Evolutionary conservation across 2,888 invertebrate genomes (phyloP), one percentile per base, ranked within the genome.

Genomic region (Falcaria lacertinaria): DNA sequence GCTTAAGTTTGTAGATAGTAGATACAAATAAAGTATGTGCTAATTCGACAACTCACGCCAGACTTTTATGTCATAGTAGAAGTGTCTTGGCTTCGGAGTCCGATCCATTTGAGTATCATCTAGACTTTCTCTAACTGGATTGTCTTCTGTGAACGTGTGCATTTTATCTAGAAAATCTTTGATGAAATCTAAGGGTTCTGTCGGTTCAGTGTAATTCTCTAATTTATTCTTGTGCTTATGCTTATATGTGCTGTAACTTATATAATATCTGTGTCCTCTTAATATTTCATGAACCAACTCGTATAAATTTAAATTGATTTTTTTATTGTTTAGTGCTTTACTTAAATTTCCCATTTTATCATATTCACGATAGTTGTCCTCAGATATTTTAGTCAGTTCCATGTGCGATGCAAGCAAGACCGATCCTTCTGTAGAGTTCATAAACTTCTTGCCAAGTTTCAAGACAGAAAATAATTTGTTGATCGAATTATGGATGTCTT

Each of bases 391-490:
- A 16, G 54, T 60, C 25, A 73, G 54, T 42, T 67, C 53, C 34
- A 52, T 54, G 46, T 71, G 65, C 57, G 72, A 66, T 17, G 45
- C 48, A 25, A 69, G 39, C 14, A 74, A 46, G 2, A 47, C 42
- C 41, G 58, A 50, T 25, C 52, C 45, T 50, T 64, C 59, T 1
- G 47, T 17, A 33, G 45, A 46, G 25, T 45, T 41, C 13, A 43
- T 42, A 41, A 70, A 60, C 6, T 47, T 48, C 13, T 54, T 35
- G 8, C 52, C 22, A 7, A 74, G 42, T 41, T 63, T 59, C 5
- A 76, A 48, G n/a, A 33, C 40, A 0, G 51, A 43, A 15, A 78
- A 71, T 15, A 76, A 15, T 34, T 55, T 60, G 39, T 75, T 70
- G 16, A 64, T 52, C 4, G 58, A 42, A 25, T 19, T 43, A 37